phyloP scores from a whole-genome alignment of 2,888 invertebrate species.

The Rhingia rostrata region DNA sequence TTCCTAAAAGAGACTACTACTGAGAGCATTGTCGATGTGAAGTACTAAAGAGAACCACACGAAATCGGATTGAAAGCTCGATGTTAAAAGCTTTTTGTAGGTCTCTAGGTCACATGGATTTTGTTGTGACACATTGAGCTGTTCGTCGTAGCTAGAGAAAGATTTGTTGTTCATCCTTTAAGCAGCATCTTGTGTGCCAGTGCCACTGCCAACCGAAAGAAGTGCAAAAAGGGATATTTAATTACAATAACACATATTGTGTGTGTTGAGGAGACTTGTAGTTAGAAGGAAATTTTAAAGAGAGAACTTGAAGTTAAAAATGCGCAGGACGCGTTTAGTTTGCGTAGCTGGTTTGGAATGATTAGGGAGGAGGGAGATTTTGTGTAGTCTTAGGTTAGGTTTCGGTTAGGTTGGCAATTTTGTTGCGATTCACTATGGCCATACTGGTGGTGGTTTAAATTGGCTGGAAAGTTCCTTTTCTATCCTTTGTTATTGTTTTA shows the following conservation, averaged over 20 bases:
- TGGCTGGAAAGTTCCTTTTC: conserved; percentile 70
- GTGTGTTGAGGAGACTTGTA: conserved; percentile 13
- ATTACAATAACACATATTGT: conserved; percentile 36
- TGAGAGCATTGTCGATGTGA: neutral
- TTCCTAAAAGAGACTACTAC: neutral
- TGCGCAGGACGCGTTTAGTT: conserved; percentile 35
- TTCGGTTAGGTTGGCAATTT: conserved; percentile 57
- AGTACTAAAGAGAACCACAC: neutral
- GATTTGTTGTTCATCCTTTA: conserved; percentile 36
- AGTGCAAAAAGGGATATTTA: conserved; percentile 51
- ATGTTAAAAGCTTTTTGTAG: conserved; percentile 51
- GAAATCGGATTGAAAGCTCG: neutral
- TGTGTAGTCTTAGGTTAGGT: conserved; percentile 52
- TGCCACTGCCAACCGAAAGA: neutral
- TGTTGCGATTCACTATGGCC: conserved; percentile 64
- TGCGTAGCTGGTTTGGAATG: neutral
- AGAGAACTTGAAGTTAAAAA: conserved; percentile 18
- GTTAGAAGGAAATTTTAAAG: conserved; percentile 46
- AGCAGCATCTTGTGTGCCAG: conserved; percentile 37
- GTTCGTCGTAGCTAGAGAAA: conserved; percentile 35
- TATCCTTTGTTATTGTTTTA: conserved; percentile 37
- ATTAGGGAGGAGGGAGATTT: conserved; percentile 12
- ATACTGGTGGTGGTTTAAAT: conserved; percentile 57
- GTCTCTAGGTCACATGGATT: conserved; percentile 71
- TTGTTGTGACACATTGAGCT: conserved; percentile 63